phyloP scores from a whole-genome alignment of 2,888 invertebrate genomes.

The Mellilla xanthometata region DNA sequence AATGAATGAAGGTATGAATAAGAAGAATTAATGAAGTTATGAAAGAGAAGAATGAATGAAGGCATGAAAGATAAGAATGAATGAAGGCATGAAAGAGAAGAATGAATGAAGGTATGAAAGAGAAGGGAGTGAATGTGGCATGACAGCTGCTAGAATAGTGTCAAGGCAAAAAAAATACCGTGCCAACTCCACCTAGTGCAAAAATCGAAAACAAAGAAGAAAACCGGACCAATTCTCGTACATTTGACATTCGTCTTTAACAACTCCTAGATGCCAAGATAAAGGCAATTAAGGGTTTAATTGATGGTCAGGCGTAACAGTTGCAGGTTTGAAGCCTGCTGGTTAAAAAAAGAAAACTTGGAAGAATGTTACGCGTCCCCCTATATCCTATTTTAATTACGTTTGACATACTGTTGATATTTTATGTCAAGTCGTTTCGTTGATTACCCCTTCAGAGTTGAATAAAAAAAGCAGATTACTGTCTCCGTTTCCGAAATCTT shows the following conservation, averaged over 20 bases:
- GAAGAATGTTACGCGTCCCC: conserved; percentile 13
- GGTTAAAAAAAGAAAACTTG: conserved; percentile 27
- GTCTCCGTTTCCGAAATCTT: no score
- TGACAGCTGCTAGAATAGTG: no score
- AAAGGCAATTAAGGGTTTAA: conserved; percentile 62
- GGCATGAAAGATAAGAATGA: no score
- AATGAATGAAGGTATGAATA: no score
- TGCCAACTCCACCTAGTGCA: no score
- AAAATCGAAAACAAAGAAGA: conserved; percentile 8
- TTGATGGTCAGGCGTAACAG: conserved; percentile 44
- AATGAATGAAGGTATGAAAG: no score
- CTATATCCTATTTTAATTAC: conserved; percentile 39
- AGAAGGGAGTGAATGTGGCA: no score
- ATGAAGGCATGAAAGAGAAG: no score
- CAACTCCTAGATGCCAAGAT: conserved; percentile 54
- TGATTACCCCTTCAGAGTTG: neutral
- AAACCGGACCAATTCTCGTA: conserved; percentile 29
- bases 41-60: no score
- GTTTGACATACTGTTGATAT: conserved; percentile 38
- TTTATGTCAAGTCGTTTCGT: conserved; percentile 7
- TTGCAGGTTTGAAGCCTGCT: conserved; percentile 39
- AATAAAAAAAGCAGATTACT: no score
- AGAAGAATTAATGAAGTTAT: no score
- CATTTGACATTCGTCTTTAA: conserved; percentile 46
- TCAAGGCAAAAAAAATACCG: no score